Percentiles rank a stretch among this genome's conserved stretches.
phyloP scores from a whole-genome alignment of 2,113 vertebrate species.

The Brevimyrus niger region DNA sequence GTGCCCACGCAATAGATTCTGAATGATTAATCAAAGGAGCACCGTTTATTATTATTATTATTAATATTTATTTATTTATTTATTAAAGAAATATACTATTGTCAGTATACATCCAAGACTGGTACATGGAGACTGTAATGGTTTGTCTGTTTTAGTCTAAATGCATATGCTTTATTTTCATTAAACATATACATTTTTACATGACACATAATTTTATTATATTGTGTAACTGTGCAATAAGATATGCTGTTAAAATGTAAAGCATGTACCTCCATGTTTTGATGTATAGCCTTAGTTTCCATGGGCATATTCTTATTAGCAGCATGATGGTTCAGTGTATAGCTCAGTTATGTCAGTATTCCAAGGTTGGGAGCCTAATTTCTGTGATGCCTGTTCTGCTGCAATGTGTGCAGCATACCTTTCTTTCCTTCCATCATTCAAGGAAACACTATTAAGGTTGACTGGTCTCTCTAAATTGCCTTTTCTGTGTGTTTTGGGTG shows the following conservation, averaged over 20 bases:
- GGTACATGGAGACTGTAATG: background rate
- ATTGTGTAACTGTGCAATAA: background rate
- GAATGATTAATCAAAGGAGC: constrained; percentile 15
- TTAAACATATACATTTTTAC: background rate
- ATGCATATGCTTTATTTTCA: background rate
- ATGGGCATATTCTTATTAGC: background rate
- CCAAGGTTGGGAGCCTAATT: background rate
- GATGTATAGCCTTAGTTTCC: background rate
- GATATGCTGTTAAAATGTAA: background rate
- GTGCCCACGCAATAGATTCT: constrained; percentile 13
- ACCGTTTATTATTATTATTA: background rate
- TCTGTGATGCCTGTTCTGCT: background rate
- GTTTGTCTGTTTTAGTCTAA: background rate
- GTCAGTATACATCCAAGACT: background rate
- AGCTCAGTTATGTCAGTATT: background rate
- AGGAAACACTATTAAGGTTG: background rate
- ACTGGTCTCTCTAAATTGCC: background rate
- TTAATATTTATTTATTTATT: background rate
- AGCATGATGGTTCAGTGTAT: background rate
- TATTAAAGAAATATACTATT: constrained; percentile 1
- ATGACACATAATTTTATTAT: background rate
- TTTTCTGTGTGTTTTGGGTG: background rate
- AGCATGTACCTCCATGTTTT: background rate
- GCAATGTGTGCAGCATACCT: background rate
- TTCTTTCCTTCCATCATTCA: background rate